These are phyloP conservation scores for Coboldia fuscipes DNA, from an alignment of 1,140 invertebrate genomes.

Conservation along the genomic window DNA sequence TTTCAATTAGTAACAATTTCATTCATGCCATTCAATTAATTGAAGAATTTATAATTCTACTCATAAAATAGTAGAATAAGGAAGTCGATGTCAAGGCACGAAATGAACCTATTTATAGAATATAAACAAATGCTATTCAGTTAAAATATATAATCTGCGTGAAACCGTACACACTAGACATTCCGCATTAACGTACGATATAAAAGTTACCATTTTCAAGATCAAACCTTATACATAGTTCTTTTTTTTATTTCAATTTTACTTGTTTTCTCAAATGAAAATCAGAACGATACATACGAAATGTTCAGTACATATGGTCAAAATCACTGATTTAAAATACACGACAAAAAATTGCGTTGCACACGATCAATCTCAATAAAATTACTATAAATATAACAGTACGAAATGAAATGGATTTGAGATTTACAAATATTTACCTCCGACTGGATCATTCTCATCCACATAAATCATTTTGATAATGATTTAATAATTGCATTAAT, in stretches of 20 bases:
- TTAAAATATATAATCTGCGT: background rate
- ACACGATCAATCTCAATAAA: too few species aligned
- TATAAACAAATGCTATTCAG: background rate
- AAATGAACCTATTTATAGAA: background rate
- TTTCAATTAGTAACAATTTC: background rate
- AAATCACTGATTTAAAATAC: background rate
- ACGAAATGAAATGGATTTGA: too few species aligned
- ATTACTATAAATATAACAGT: background rate
- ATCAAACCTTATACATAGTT: too few species aligned
- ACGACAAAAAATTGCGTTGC: too few species aligned
- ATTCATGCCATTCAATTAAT: background rate
- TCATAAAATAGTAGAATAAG: background rate
- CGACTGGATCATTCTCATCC: conserved; percentile 53
- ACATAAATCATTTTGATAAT: conserved; percentile 70
- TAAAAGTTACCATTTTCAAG: too few species aligned
- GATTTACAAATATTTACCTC: conserved; percentile 31
- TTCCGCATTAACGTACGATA: too few species aligned
- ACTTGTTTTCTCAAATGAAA: background rate
- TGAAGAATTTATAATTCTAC: background rate
- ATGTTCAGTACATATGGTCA: background rate
- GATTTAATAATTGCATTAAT: too few species aligned
- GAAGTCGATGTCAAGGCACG: background rate
- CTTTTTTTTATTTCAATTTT: background rate
- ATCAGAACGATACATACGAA: background rate
- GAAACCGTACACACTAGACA: too few species aligned